Conservation (phyloP, 2,888 invertebrate species). For the Lacanobia wlatinum region DNA sequence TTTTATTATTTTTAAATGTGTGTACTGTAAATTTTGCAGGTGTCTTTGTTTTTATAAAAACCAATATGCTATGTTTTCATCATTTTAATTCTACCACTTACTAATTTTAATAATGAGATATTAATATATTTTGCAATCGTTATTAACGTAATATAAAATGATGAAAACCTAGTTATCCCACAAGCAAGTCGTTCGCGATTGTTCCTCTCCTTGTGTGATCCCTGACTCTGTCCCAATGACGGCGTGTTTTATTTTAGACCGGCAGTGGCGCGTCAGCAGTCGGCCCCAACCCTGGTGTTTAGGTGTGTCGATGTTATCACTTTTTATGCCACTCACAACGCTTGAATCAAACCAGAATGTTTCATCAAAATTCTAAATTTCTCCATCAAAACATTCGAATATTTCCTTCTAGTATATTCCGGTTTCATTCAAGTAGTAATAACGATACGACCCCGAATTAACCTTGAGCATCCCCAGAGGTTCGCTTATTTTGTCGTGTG, state of each 20-base stretch:
- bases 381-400: constrained; percentile 25
- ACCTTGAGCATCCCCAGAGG: constrained; percentile 75
- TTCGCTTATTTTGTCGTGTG: constrained; percentile 80
- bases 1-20: constrained; percentile 59
- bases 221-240: constrained; percentile 84
- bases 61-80: constrained; percentile 39
- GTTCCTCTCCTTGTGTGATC: constrained; percentile 71
- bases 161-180: constrained; percentile 61
- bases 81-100: constrained; percentile 15
- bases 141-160: no score
- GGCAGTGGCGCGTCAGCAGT: constrained; percentile 91
- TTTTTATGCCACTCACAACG: constrained; percentile 80
- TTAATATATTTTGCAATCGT: background rate
- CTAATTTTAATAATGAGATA: background rate
- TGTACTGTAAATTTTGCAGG: constrained; percentile 62
- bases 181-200: constrained; percentile 60
- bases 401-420: constrained; percentile 46
- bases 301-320: constrained; percentile 91
- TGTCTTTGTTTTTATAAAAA: constrained; percentile 49
- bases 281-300: constrained; percentile 91
- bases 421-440: constrained; percentile 81
- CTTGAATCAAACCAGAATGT: constrained; percentile 76
- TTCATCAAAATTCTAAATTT: constrained; percentile 42
- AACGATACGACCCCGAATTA: constrained; percentile 75
- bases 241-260: constrained; percentile 90